Percentiles rank a stretch among this genome's conserved stretches.
Conservation (phyloP, 2,888 invertebrate species). For the Lissonota sp. region DNA sequence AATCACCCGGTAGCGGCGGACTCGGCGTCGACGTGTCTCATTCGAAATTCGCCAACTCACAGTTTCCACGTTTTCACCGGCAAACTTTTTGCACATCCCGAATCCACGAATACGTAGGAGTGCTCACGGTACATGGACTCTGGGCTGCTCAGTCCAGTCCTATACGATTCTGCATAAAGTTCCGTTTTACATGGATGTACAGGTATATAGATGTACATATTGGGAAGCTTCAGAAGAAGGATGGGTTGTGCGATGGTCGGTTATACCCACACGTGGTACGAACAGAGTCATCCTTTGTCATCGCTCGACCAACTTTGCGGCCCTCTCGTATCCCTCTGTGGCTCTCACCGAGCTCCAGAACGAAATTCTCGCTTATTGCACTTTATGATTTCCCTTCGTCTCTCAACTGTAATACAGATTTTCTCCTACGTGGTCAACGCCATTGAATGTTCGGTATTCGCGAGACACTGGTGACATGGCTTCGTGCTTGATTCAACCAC, state of each 20-base stretch:
- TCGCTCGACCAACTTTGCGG: conserved; percentile 49
- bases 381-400: conserved; percentile 46
- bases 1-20: conserved; percentile 2
- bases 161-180: conserved; percentile 10
- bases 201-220: background rate
- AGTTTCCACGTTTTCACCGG: conserved; percentile 6
- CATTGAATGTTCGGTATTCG: too few species aligned
- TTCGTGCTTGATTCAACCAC: too few species aligned
- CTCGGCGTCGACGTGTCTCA: background rate
- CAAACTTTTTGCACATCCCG: conserved; percentile 1
- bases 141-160: background rate
- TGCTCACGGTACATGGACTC: conserved; percentile 7
- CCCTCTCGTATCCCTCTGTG: background rate
- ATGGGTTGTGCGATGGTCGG: background rate
- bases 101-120: conserved; percentile 28
- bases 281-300: conserved; percentile 50
- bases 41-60: conserved; percentile 7
- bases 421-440: too few species aligned
- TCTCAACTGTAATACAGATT: too few species aligned
- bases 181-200: background rate
- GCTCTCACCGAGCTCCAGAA: conserved; percentile 16
- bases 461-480: too few species aligned
- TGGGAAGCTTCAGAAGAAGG: background rate
- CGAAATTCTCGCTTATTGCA: conserved; percentile 48
- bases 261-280: background rate